A percentile compares a stretch with the other conserved stretches of the same genome.
Conservation (phyloP, 1,140 invertebrate species). For the Orchestia grillus region DNA sequence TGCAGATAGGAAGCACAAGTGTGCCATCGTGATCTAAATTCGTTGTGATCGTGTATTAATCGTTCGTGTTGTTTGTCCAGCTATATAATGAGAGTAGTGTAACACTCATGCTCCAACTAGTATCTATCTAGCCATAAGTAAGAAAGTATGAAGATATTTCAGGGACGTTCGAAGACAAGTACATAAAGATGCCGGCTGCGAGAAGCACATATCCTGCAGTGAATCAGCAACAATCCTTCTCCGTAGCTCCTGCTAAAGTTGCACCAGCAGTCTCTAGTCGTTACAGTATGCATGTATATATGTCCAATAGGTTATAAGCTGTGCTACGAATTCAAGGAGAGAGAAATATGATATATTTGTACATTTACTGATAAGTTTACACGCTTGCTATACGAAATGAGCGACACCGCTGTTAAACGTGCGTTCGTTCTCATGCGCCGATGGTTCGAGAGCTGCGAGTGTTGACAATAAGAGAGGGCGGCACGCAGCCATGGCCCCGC, state of each 20-base stretch:
- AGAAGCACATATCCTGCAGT: not conserved
- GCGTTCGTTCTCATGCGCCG: not conserved
- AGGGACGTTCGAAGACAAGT: not conserved
- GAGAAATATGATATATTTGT: slow-evolving; percentile 27
- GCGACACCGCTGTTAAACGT: not conserved
- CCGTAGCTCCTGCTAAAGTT: not conserved
- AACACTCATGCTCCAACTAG: not conserved
- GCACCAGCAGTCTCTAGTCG: not conserved
- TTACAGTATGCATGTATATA: slow-evolving; percentile 36
- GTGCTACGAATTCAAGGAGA: not conserved
- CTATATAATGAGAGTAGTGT: not conserved
- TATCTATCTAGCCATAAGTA: not conserved
- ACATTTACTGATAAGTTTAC: slow-evolving; percentile 34
- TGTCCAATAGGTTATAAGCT: slow-evolving; percentile 28
- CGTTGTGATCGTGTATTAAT: not conserved
- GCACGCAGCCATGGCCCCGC: not conserved
- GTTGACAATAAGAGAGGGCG: not conserved
- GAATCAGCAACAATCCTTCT: not conserved
- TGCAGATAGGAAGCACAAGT: no score
- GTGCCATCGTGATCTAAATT: not conserved
- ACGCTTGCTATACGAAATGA: slow-evolving; percentile 22
- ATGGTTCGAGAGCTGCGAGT: not conserved
- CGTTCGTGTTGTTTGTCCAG: not conserved
- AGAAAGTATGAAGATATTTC: not conserved
- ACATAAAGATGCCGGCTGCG: not conserved